Percentiles rank a stretch among this genome's conserved stretches.
phyloP scores from a whole-genome alignment of 2,113 vertebrate genomes.

The Rhinolophus ferrumequinum region DNA sequence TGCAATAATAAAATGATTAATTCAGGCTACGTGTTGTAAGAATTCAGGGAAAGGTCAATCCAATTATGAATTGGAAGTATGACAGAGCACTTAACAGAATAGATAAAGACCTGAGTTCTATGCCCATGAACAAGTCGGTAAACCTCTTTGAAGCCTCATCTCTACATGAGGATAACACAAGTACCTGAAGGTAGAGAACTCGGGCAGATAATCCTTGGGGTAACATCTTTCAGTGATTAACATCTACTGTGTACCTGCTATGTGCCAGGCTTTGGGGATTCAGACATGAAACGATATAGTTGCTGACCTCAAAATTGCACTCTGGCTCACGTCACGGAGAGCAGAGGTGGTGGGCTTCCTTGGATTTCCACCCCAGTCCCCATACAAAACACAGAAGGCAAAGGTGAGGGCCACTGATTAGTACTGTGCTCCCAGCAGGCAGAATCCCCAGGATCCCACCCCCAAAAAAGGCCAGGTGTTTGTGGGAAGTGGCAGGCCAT shows the following conservation, averaged over 20 bases:
- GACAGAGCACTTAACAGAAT: neutral
- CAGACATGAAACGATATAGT: neutral
- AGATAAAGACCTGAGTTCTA: neutral
- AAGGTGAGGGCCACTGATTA: neutral
- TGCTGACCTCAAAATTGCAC: neutral
- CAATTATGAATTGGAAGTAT: neutral
- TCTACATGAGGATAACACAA: neutral
- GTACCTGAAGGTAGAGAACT: neutral
- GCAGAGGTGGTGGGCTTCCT: neutral
- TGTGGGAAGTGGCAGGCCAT: neutral
- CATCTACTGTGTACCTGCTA: neutral
- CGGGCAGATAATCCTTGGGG: neutral
- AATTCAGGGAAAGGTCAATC: neutral
- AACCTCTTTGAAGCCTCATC: neutral
- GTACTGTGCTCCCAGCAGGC: neutral
- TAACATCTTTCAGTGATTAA: neutral
- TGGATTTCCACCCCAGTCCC: neutral
- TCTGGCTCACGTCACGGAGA: neutral
- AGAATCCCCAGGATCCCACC: neutral
- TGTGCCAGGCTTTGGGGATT: neutral
- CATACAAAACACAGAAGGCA: neutral
- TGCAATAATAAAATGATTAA: constrained; percentile 29
- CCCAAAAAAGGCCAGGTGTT: neutral
- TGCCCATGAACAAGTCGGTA: neutral
- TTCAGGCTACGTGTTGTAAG: neutral